phyloP scores from a whole-genome alignment of 2,113 vertebrate genomes.

The Actenoides hombroni region DNA sequence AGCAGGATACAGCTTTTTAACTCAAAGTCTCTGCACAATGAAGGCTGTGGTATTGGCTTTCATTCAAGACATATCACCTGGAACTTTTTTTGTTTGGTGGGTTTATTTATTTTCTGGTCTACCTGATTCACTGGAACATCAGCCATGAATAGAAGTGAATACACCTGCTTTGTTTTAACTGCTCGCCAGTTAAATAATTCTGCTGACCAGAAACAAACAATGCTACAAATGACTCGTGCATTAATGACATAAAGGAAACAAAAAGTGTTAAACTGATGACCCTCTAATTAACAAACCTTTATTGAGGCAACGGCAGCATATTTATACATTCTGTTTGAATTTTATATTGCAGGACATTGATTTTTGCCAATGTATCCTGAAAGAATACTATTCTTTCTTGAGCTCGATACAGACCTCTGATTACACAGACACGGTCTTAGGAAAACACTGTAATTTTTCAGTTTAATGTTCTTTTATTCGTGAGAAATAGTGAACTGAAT shows the following conservation, averaged over 20 bases:
- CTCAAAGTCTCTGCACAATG: not conserved
- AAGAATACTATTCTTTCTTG: not conserved
- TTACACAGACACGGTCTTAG: not conserved
- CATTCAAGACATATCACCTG: not conserved
- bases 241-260: not conserved
- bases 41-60: not conserved
- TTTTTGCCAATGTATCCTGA: not conserved
- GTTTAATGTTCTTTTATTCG: not conserved
- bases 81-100: not conserved
- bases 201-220: not conserved
- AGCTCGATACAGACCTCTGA: not conserved
- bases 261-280: not conserved
- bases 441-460: not conserved
- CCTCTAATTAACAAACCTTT: not conserved
- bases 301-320: not conserved
- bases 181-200: not conserved
- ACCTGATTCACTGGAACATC: not conserved
- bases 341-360: not conserved
- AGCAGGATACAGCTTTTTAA: not conserved
- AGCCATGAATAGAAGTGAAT: not conserved
- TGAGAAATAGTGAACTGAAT: not conserved
- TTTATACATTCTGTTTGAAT: not conserved
- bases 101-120: not conserved
- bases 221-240: not conserved
- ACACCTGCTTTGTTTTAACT: slow-evolving; percentile 5